These are phyloP conservation scores for Thamnaconus septentrionalis DNA, from an alignment of 2,113 vertebrate species.

Conservation along the genomic window DNA sequence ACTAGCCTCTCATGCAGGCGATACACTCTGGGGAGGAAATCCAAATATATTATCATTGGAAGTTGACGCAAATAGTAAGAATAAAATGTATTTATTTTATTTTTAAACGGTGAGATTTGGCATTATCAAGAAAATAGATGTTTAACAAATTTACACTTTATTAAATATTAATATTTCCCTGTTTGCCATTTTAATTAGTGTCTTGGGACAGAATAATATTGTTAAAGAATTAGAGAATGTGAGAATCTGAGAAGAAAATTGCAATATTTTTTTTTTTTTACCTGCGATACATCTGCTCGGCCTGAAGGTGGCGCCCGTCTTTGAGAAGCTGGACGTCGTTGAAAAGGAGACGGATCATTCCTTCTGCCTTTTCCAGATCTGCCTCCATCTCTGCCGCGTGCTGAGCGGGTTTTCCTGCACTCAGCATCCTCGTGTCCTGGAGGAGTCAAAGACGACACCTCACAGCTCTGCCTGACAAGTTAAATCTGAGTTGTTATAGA, in stretches of 20 bases:
- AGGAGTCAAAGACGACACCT: neutral
- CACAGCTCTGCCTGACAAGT: neutral
- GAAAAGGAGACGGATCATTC: slow-evolving; percentile 90
- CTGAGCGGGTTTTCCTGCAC: slow-evolving; percentile 77
- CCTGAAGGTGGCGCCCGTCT: slow-evolving; percentile 93
- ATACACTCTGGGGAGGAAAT: slow-evolving; percentile 74
- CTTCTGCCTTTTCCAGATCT: slow-evolving; percentile 89
- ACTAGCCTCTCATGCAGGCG: slow-evolving; percentile 86
- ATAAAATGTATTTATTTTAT: no score
- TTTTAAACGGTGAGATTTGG: no score
- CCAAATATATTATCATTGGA: slow-evolving; percentile 56
- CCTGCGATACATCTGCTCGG: slow-evolving; percentile 97
- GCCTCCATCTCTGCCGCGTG: slow-evolving; percentile 81
- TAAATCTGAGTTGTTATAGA: neutral
- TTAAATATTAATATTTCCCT: no score
- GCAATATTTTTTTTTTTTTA: slow-evolving; percentile 40
- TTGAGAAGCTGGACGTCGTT: slow-evolving; percentile 92
- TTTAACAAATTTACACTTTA: no score
- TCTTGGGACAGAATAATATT: no score
- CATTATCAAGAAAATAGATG: no score
- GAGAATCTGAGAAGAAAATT: neutral
- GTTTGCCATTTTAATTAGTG: no score
- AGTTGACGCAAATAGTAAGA: no score
- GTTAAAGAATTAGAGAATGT: neutral
- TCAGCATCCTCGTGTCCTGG: slow-evolving; percentile 86